Percentiles rank a stretch among this genome's conserved stretches.
phyloP scores from a whole-genome alignment of 1,140 invertebrate species.

The Halesus radiatus region DNA sequence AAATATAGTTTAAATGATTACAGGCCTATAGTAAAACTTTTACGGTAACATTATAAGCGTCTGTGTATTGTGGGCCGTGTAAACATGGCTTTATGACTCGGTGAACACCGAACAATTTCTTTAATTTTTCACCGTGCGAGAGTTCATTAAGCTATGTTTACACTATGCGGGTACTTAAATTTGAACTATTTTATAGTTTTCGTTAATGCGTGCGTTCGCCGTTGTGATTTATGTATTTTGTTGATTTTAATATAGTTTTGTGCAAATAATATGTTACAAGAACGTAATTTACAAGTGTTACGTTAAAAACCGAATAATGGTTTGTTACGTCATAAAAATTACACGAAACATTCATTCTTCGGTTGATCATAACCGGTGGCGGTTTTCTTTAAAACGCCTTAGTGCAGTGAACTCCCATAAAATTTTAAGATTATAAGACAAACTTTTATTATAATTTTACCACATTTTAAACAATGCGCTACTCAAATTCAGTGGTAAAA shows the following conservation, averaged over 20 bases:
- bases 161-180: not conserved
- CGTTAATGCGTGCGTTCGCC: not conserved
- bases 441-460: too few species aligned
- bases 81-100: slow-evolving; percentile 1
- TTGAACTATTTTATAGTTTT: not conserved
- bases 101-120: slow-evolving; percentile 10
- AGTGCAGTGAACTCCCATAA: too few species aligned
- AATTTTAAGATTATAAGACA: too few species aligned
- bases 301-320: too few species aligned
- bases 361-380: too few species aligned
- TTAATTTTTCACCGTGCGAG: slow-evolving; percentile 8
- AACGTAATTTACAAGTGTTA: not conserved
- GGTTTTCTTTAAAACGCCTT: too few species aligned
- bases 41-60: not conserved
- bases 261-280: not conserved
- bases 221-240: not conserved
- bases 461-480: too few species aligned
- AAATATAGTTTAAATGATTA: slow-evolving; percentile 15
- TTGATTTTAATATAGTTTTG: not conserved
- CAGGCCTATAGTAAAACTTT: slow-evolving; percentile 14
- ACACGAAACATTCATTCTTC: too few species aligned
- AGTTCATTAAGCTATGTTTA: slow-evolving; percentile 10
- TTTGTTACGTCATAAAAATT: too few species aligned
- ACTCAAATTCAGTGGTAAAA: too few species aligned
- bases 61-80: slow-evolving; percentile 3